A percentile compares a stretch with the other conserved stretches of the same genome.
phyloP scores from a whole-genome alignment of 2,888 invertebrate species.

The Rambutsinella grinnellia region DNA sequence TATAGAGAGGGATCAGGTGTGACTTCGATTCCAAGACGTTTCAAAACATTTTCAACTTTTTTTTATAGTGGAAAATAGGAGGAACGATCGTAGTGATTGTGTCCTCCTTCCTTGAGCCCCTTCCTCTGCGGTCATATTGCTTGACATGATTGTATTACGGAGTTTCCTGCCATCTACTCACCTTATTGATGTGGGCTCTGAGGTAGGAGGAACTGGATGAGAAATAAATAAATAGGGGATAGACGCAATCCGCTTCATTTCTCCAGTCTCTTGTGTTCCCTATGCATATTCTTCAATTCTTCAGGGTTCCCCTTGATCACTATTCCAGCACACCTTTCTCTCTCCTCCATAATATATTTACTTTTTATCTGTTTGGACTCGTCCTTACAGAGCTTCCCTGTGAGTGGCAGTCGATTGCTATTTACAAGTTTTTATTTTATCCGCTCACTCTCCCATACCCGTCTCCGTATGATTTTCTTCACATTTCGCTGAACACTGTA shows the following conservation, averaged over 20 bases:
- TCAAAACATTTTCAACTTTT: conserved; percentile 39
- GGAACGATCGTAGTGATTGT: neutral
- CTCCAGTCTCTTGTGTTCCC: conserved; percentile 8
- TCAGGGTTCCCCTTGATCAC: neutral
- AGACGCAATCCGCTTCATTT: conserved; percentile 5
- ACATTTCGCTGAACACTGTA: conserved; percentile 11
- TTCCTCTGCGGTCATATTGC: conserved; percentile 32
- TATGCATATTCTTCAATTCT: conserved; percentile 27
- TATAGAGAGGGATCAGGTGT: conserved; percentile 45
- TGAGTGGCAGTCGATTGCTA: conserved; percentile 7
- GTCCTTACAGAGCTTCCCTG: no score
- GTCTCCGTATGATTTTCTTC: conserved; percentile 7
- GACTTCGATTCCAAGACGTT: conserved; percentile 52
- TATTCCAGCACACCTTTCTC: neutral
- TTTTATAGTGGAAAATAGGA: conserved; percentile 4
- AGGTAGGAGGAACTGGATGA: neutral
- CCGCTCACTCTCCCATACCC: conserved; percentile 7
- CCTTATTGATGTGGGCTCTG: conserved; percentile 44
- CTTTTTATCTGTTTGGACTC: no score
- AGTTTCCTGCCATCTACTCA: conserved; percentile 37
- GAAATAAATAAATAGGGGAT: neutral
- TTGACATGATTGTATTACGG: conserved; percentile 47
- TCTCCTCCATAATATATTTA: no score
- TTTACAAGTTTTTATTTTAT: conserved; percentile 28
- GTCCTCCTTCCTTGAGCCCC: conserved; percentile 1